Evolutionary conservation across 1,140 invertebrate species (phyloP).

Genomic region (Proales similis): DNA sequence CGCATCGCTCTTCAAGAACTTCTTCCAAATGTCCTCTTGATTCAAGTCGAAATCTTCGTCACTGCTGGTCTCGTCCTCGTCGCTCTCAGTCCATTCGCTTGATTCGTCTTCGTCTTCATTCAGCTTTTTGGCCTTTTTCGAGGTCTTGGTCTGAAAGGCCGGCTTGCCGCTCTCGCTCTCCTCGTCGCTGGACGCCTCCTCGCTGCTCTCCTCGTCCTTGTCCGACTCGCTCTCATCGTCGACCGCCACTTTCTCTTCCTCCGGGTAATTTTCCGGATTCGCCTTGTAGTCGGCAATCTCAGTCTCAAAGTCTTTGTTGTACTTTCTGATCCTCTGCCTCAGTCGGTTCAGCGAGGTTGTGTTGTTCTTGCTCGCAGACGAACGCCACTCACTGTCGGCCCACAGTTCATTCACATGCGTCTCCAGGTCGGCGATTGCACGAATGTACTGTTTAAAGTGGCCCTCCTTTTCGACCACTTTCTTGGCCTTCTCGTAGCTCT

Average conservation of each 20-base stretch:
- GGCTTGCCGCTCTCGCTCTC: background rate
- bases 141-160: background rate
- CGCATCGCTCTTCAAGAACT: conserved; percentile 7
- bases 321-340: conserved; percentile 27
- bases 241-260: conserved; percentile 19
- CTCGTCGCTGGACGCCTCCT: background rate
- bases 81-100: background rate
- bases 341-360: conserved; percentile 20
- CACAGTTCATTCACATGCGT: conserved; percentile 3
- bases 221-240: background rate
- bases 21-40: conserved; percentile 11
- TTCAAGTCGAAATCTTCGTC: conserved; percentile 2
- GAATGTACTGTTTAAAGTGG: conserved; percentile 11
- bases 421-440: conserved; percentile 20
- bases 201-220: background rate
- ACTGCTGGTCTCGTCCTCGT: conserved; percentile 5
- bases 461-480: conserved; percentile 37
- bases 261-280: conserved; percentile 13
- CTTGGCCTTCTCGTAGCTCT: conserved; percentile 21
- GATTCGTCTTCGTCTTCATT: background rate
- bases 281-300: background rate
- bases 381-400: conserved; percentile 12
- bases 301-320: conserved; percentile 20
- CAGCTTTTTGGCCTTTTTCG: background rate
- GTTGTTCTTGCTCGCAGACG: conserved; percentile 12